Evolutionary conservation across 2,113 vertebrate genomes (phyloP), one percentile per base, ranked within the genome.

Genomic region (Centrocercus urophasianus): DNA sequence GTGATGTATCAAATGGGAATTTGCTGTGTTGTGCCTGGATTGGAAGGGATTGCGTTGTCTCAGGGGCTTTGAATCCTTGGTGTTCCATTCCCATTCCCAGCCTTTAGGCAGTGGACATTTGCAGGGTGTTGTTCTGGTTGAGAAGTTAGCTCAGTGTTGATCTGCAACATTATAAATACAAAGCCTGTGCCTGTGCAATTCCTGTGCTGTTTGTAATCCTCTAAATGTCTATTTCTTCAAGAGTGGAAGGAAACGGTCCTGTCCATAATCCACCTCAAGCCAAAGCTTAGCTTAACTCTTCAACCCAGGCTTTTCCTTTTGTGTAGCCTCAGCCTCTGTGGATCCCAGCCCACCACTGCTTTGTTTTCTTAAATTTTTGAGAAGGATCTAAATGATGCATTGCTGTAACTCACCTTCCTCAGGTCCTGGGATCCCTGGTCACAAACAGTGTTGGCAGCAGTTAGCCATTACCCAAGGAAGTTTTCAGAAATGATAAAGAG

Each of bases 221-320:
- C 28, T 50, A 77, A 86, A 74, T 56, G 88, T 28, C 47, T 74
- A 56, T 71, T 86, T 93, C 83, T 96, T 90, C 60, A 60, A 56
- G 70, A 5, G 1, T 11, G 48, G 22, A 72, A 90, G 43, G 28
- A 86, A 75, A 82, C 40, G 30, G 40, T 16, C 28, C 30, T 43
- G 36, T 36, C 24, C 3, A 2, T 32, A 40, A 7, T 60, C 22
- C 48, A 59, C 40, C n/a, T 57, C n/a, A 42, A 57, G 48, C 52
- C 57, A 72, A 20, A 86, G 17, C 40, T 69, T 36, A 82, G 24
- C 12, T 38, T 90, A 86, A 59, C 56, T 81, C 32, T 73, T 84
- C 32, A 45, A 50, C 56, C 32, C 18, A 21, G 57, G 25, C 43
- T 22, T 40, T 47, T 36, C 43, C 21, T 9, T 28, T 63, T 47